Conservation (phyloP, 2,797 vertebrate species). For the Tokudaia muenninki region DNA sequence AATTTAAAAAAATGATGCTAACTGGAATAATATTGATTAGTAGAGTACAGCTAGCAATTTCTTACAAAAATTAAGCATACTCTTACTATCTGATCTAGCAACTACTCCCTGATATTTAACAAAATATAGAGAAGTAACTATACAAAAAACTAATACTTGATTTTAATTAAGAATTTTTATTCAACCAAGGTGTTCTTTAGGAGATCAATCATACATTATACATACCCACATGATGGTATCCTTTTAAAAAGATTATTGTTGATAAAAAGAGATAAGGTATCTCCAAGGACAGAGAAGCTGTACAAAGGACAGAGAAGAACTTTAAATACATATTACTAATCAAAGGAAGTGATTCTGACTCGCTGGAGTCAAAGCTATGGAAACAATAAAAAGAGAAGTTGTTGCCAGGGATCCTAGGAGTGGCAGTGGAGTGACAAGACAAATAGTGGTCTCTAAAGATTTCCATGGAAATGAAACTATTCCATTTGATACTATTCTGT, state of each 20-base stretch:
- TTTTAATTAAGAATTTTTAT: conserved; percentile 34
- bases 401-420: background rate
- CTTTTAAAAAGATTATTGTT: background rate
- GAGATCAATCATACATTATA: background rate
- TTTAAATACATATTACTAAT: background rate
- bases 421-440: too few relatives aligned
- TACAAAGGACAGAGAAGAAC: background rate
- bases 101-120: background rate
- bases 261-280: conserved; percentile 24
- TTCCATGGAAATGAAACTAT: background rate
- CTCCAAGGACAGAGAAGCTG: background rate
- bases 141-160: background rate
- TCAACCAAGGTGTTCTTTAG: conserved; percentile 15
- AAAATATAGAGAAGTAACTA: background rate
- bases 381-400: background rate
- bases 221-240: background rate
- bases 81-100: background rate
- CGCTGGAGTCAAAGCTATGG: background rate
- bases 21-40: background rate
- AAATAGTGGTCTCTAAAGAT: background rate
- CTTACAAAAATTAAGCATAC: background rate
- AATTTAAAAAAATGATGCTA: background rate
- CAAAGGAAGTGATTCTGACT: background rate
- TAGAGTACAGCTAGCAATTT: background rate
- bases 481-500: background rate